Evolutionary conservation across 2,888 invertebrate genomes (phyloP), one percentile per base, ranked within the genome.

Genomic region (Cyrtodaria siliqua): DNA sequence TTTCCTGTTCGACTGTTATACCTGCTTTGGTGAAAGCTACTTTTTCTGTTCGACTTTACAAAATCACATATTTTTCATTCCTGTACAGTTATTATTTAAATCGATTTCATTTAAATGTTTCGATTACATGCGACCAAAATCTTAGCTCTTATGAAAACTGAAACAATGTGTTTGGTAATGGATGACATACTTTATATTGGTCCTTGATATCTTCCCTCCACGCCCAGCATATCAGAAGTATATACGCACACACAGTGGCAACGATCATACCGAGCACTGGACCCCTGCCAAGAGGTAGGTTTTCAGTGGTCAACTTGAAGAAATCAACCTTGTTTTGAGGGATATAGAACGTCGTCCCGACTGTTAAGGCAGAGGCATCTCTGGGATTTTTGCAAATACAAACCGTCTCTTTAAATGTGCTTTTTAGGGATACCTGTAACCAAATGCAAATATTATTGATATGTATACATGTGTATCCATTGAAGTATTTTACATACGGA

Each of bases 251-350:
- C 16, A 77, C 23, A 2, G 56, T 20, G 0, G 55, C 69, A 18
- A 61, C 38, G 16, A 76, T n/a, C 14, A 75, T 60, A 6, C 63
- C 76, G 12, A 79, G 56, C 0, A 82, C 82, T 2, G 74, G 64
- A 6, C 57, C 70, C 33, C 82, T 74, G 1, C 75, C 75, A 8
- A 62, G 26, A 8, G 4, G 6, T 12, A 8, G 4, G 16, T 47
- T 12, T 18, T 38, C 38, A 2, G 12, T 20, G 26, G 33, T 23
- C 2, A n/a, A 40, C 20, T 88, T 90, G 29, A 84, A 81, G 83
- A 93, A 93, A 85, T 93, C 90, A 6, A 93, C 91, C 6, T 89
- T 85, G 82, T 93, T 93, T 1, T 91, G 91, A 47, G 90, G 86
- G 0, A 92, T 87, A 42, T 82, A 84, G 64, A 92, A 91, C 24